These are phyloP conservation scores for Euura lappo DNA, from an alignment of 1,140 invertebrate species.

Conservation along the genomic window DNA sequence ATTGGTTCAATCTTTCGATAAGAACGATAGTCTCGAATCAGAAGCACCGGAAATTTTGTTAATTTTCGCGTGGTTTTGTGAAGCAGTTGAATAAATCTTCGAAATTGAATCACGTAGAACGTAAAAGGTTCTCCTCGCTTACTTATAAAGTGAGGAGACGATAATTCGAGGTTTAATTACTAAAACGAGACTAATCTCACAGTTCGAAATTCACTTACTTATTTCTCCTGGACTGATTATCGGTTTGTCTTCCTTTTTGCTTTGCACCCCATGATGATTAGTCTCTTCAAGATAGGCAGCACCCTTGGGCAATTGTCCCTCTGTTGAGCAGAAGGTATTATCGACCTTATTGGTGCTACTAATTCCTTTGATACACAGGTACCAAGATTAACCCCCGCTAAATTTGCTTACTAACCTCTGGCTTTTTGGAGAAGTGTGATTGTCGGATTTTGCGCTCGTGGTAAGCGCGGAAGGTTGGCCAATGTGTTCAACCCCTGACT, in stretches of 20 bases:
- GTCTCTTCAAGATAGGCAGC: constrained; percentile 74
- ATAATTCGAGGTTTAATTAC: too few relatives aligned
- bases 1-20: too few relatives aligned
- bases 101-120: too few relatives aligned
- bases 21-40: too few relatives aligned
- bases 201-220: constrained; percentile 55
- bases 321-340: constrained; percentile 62
- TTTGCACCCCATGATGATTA: constrained; percentile 55
- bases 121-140: too few relatives aligned
- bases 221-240: constrained; percentile 68
- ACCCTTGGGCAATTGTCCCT: constrained; percentile 82
- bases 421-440: constrained; percentile 88
- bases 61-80: too few relatives aligned
- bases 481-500: constrained; percentile 66
- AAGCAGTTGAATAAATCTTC: too few relatives aligned
- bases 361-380: constrained; percentile 12
- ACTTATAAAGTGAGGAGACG: too few relatives aligned
- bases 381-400: constrained; percentile 16
- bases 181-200: background rate
- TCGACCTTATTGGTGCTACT: background rate
- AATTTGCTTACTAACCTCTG: constrained; percentile 68
- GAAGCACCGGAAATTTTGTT: too few relatives aligned
- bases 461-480: constrained; percentile 64
- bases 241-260: constrained; percentile 60
- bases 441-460: constrained; percentile 85